Conservation (phyloP, 2,888 invertebrate species). For the Dichetophora obliterata region DNA sequence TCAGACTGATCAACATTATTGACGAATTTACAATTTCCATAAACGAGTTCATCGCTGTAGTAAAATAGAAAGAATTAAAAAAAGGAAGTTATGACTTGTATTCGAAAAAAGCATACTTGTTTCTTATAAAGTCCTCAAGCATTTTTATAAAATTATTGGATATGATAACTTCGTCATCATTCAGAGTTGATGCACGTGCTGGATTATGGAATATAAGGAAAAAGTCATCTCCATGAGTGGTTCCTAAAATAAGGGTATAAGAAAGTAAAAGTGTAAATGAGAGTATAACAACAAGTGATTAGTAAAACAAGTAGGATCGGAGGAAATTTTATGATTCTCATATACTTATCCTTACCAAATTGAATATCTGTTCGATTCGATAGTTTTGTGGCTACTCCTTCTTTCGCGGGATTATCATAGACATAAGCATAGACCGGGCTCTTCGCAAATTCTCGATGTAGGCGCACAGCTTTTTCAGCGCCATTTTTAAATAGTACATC, state of each 20-base stretch:
- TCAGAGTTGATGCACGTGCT: slow-evolving; percentile 21
- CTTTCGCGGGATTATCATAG: slow-evolving; percentile 75
- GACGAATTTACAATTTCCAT: slow-evolving; percentile 54
- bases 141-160: slow-evolving; percentile 56
- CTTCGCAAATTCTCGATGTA: slow-evolving; percentile 73
- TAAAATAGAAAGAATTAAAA: not conserved
- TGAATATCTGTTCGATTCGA: slow-evolving; percentile 69
- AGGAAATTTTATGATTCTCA: not conserved
- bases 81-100: not conserved
- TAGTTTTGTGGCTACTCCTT: slow-evolving; percentile 73
- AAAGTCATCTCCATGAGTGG: slow-evolving; percentile 60
- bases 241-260: too few species aligned
- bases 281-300: not conserved
- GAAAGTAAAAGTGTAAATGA: not conserved
- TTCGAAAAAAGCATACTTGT: slow-evolving; percentile 19
- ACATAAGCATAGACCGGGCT: slow-evolving; percentile 77
- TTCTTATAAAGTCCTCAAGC: slow-evolving; percentile 55
- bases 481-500: slow-evolving; percentile 77
- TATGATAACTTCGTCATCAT: slow-evolving; percentile 50
- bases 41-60: slow-evolving; percentile 47
- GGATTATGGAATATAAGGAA: slow-evolving; percentile 54
- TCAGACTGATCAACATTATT: slow-evolving; percentile 49
- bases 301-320: not conserved
- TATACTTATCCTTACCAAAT: slow-evolving; percentile 70
- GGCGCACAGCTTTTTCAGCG: slow-evolving; percentile 74